Evolutionary conservation across 1,140 invertebrate genomes (phyloP).

Genomic region (Bactericera cockerelli): DNA sequence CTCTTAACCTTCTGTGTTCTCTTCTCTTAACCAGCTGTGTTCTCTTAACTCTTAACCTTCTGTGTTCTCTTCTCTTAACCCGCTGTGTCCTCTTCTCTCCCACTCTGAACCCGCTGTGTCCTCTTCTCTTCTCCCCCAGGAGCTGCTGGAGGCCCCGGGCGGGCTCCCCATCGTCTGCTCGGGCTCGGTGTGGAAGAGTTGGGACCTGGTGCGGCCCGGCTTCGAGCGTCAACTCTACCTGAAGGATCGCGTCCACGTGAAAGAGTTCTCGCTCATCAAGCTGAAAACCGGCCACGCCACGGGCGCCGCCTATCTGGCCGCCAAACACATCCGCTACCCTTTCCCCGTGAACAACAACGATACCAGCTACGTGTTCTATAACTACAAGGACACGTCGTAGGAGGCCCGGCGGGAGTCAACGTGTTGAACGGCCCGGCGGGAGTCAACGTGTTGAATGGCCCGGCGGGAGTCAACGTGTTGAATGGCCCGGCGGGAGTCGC

Average conservation of each 20-base stretch:
- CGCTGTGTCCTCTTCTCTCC: too few species aligned
- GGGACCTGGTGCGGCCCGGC: conserved; percentile 58
- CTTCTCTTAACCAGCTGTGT: too few species aligned
- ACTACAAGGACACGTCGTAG: conserved; percentile 24
- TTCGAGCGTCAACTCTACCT: conserved; percentile 41
- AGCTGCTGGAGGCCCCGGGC: conserved; percentile 35
- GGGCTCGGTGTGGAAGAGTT: conserved; percentile 92
- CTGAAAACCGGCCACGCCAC: conserved; percentile 48
- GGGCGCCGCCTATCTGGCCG: conserved; percentile 59
- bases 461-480: too few species aligned
- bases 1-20: too few species aligned
- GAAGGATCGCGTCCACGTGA: conserved; percentile 27
- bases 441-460: too few species aligned
- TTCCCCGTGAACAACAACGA: conserved; percentile 36
- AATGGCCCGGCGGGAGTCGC: too few species aligned
- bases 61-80: background rate
- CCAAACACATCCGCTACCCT: conserved; percentile 36
- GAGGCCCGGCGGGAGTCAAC: too few species aligned
- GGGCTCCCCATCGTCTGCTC: conserved; percentile 77
- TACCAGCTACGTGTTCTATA: conserved; percentile 37
- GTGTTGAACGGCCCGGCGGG: too few species aligned
- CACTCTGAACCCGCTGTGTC: too few species aligned
- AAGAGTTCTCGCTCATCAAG: conserved; percentile 43
- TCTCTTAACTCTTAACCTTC: too few species aligned
- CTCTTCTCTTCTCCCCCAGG: conserved; percentile 24